Conservation (phyloP, 2,888 invertebrate species). For the Caenorhabditis sp. region DNA sequence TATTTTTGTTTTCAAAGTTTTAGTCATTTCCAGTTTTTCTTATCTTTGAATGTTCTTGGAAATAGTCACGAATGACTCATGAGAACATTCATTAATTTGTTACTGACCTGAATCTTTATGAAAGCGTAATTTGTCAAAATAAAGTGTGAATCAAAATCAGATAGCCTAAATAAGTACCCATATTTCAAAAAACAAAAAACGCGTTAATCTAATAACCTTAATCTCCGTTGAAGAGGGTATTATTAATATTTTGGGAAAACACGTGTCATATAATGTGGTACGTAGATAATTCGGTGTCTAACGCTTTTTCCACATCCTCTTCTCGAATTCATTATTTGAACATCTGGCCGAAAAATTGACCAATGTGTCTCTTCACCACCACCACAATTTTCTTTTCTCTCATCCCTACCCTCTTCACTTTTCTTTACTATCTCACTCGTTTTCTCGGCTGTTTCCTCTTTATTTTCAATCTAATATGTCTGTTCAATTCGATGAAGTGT, state of each 20-base stretch:
- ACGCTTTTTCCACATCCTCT: not conserved
- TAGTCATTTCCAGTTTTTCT: too few relatives aligned
- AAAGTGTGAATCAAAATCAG: not conserved
- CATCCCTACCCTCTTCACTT: not conserved
- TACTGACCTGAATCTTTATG: too few relatives aligned
- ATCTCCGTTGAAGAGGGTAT: not conserved
- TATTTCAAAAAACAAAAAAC: not conserved
- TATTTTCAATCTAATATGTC: conserved; percentile 4
- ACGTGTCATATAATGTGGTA: not conserved
- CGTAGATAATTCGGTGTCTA: not conserved
- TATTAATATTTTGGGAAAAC: not conserved
- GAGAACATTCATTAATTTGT: too few relatives aligned
- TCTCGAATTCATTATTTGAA: conserved; percentile 42
- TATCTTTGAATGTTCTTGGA: too few relatives aligned
- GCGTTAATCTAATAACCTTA: not conserved
- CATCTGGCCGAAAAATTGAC: conserved; percentile 26
- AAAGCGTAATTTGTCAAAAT: too few relatives aligned
- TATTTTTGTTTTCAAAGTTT: too few relatives aligned
- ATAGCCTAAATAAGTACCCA: not conserved
- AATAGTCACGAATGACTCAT: too few relatives aligned
- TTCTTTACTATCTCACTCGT: not conserved
- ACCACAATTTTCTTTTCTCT: not conserved
- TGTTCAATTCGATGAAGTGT: conserved; percentile 1
- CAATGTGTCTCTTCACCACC: not conserved
- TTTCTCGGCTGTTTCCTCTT: not conserved